Conservation (phyloP, 1,140 invertebrate species). For the Polypedilum vanderplanki region DNA sequence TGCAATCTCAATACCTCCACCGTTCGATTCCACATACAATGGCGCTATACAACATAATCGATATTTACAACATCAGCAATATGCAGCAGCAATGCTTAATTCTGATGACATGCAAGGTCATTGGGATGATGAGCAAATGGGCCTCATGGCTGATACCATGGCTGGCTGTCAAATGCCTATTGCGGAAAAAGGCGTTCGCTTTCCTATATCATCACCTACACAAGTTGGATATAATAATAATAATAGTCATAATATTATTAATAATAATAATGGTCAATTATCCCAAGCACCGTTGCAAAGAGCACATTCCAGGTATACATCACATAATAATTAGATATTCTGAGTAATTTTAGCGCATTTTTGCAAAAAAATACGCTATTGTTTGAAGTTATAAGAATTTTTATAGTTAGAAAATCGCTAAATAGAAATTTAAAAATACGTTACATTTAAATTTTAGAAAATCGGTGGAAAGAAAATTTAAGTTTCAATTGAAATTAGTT, state of each 20-base stretch:
- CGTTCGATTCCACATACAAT: conserved; percentile 43
- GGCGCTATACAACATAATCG: conserved; percentile 45
- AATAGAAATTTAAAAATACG: no score
- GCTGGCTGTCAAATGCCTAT: conserved; percentile 44
- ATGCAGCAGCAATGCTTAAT: conserved; percentile 23
- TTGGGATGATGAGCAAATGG: conserved; percentile 21
- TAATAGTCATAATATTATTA: neutral
- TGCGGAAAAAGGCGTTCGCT: conserved; percentile 45
- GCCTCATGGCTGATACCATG: conserved; percentile 34
- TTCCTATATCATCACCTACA: conserved; percentile 46
- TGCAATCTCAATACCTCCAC: conserved; percentile 51
- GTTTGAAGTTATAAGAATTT: no score
- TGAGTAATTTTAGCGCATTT: no score
- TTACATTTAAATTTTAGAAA: no score
- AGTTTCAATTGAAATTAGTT: no score
- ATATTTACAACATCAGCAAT: conserved; percentile 37
- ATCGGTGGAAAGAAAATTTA: no score
- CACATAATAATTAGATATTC: no score
- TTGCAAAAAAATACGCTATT: no score
- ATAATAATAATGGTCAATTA: conserved; percentile 23
- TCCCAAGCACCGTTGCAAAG: conserved; percentile 55
- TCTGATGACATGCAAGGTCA: neutral
- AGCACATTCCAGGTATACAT: conserved; percentile 56
- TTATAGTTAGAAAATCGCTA: no score
- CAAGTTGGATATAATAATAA: conserved; percentile 39